Evolutionary conservation across 2,113 vertebrate genomes (phyloP).

Genomic region (Hyaena hyaena): DNA sequence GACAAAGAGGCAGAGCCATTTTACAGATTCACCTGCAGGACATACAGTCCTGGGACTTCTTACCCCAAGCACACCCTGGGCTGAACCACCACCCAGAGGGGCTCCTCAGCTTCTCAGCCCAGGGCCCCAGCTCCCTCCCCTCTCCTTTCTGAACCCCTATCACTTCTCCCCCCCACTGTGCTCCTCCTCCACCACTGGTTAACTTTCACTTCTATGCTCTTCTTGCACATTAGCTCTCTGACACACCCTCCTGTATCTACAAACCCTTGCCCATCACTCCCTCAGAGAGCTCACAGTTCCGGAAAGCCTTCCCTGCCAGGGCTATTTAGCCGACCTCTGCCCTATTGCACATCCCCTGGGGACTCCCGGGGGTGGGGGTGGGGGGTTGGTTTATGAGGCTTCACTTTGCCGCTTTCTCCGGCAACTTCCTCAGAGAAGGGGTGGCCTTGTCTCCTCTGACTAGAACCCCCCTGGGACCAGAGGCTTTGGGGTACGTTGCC

Average conservation of each 20-base stretch:
- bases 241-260: accelerated
- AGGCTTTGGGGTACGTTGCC: not conserved
- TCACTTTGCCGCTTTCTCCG: not conserved
- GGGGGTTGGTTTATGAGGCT: not conserved
- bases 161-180: too few species aligned
- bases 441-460: not conserved
- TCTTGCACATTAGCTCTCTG: not conserved
- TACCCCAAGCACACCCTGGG: accelerated
- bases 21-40: not conserved
- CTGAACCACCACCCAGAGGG: too few species aligned
- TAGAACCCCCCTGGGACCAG: not conserved
- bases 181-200: not conserved
- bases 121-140: not conserved
- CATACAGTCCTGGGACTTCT: not conserved
- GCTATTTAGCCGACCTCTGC: not conserved
- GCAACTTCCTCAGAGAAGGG: not conserved
- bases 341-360: accelerated
- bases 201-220: too few species aligned
- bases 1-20: not conserved
- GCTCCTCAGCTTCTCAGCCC: not conserved
- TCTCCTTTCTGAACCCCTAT: not conserved
- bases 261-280: not conserved
- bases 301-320: not conserved
- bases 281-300: not conserved
- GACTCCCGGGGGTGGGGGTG: accelerated